Evolutionary conservation across 2,113 vertebrate species (phyloP).

Genomic region (Apaloderma vittatum): DNA sequence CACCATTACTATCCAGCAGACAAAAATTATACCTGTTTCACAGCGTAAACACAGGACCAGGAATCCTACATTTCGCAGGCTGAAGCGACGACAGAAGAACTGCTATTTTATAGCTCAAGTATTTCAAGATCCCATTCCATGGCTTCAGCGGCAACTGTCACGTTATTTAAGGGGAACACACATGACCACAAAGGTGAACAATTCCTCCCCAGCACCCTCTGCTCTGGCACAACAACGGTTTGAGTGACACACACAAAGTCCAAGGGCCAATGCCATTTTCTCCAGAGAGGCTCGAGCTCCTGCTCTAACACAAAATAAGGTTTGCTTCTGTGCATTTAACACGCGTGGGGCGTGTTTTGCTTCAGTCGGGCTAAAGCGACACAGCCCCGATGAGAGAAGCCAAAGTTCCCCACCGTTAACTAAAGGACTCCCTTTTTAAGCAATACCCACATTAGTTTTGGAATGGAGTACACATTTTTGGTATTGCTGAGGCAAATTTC

Average conservation of each 20-base stretch:
- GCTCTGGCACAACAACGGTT: neutral
- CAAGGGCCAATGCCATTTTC: neutral
- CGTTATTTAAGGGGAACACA: accelerated
- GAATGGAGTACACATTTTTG: neutral
- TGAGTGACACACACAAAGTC: neutral
- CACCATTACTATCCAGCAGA: neutral
- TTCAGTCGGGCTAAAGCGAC: neutral
- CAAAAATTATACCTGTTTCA: neutral
- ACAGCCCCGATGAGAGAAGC: neutral
- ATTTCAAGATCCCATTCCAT: accelerated
- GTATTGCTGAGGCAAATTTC: neutral
- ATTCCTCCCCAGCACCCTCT: neutral
- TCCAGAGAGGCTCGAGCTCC: neutral
- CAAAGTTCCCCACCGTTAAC: neutral
- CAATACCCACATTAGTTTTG: neutral
- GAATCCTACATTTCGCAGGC: neutral
- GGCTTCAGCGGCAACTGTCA: neutral
- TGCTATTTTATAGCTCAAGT: accelerated
- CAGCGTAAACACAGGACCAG: accelerated
- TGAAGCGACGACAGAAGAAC: neutral
- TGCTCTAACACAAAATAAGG: accelerated
- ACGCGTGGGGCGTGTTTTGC: accelerated
- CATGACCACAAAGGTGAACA: neutral
- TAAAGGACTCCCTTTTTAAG: neutral
- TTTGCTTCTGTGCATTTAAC: neutral